phyloP scores from a whole-genome alignment of 2,888 invertebrate genomes.

The Heteromyza rotundicornis region DNA sequence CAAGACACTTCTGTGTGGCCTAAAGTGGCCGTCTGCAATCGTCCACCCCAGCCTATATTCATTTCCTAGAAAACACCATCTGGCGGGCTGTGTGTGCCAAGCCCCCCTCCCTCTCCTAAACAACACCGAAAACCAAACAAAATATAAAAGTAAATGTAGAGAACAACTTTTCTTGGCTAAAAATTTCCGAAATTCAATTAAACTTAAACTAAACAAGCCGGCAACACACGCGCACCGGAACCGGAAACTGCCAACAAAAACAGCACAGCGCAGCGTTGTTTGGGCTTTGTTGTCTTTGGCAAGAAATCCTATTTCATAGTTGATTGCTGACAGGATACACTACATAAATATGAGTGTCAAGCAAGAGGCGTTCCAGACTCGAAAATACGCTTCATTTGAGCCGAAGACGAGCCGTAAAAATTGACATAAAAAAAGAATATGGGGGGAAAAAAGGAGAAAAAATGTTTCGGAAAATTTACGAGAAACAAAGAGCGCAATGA shows the following conservation, averaged over 20 bases:
- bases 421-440: too few species aligned
- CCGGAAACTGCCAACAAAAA: constrained; percentile 25
- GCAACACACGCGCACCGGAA: constrained; percentile 47
- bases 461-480: too few species aligned
- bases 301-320: constrained; percentile 51
- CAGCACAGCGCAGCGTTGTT: background rate
- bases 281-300: constrained; percentile 45
- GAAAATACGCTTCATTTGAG: too few species aligned
- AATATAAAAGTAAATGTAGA: background rate
- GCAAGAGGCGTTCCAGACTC: too few species aligned
- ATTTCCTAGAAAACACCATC: constrained; percentile 27
- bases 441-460: too few species aligned
- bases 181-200: constrained; percentile 53
- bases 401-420: too few species aligned
- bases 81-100: background rate
- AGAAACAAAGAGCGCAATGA: too few species aligned
- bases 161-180: constrained; percentile 18
- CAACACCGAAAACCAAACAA: too few species aligned
- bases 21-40: background rate
- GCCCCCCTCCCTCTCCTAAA: too few species aligned
- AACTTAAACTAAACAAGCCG: constrained; percentile 55
- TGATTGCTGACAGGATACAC: constrained; percentile 44
- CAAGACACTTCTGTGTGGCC: background rate
- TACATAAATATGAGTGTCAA: background rate
- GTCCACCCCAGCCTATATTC: too few species aligned